Evolutionary conservation across 2,113 vertebrate genomes (phyloP).

Genomic region (Oophaga pumilio): DNA sequence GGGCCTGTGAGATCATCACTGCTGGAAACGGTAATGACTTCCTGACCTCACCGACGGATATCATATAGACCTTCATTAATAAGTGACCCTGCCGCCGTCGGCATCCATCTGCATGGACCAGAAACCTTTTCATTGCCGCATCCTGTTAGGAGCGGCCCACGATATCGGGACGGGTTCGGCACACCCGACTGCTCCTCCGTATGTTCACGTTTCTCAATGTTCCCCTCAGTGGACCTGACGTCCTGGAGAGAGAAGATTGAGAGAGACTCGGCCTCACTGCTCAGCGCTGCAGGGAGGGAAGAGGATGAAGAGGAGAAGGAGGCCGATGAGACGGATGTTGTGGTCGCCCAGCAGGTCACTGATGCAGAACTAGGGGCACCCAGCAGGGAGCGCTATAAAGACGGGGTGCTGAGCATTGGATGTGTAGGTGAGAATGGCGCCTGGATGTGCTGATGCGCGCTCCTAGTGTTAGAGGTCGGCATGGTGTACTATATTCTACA

Average conservation of each 20-base stretch:
- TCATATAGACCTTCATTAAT: no score
- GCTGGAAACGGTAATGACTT: conserved; percentile 76
- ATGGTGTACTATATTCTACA: no score
- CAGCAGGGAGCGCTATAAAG: conserved; percentile 82
- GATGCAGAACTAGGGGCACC: conserved; percentile 74
- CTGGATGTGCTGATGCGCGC: no score
- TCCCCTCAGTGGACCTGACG: conserved; percentile 81
- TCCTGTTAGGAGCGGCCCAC: no score
- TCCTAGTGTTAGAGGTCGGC: no score
- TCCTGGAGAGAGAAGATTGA: conserved; percentile 92
- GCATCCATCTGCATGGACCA: no score
- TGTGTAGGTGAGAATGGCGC: conserved; percentile 76
- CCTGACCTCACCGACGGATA: background rate
- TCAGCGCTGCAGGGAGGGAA: conserved; percentile 51
- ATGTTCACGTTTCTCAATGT: background rate
- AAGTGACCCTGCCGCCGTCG: no score
- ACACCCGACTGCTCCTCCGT: no score
- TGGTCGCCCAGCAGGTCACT: conserved; percentile 81
- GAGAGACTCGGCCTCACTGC: conserved; percentile 68
- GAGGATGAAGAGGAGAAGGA: conserved; percentile 74
- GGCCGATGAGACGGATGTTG: conserved; percentile 71
- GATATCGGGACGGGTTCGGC: no score
- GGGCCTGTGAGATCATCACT: conserved; percentile 84
- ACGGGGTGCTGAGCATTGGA: conserved; percentile 87
- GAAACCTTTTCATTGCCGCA: no score